These are phyloP conservation scores for Pseudachorutes palmiensis DNA, from an alignment of 1,140 invertebrate genomes.

Conservation along the genomic window DNA sequence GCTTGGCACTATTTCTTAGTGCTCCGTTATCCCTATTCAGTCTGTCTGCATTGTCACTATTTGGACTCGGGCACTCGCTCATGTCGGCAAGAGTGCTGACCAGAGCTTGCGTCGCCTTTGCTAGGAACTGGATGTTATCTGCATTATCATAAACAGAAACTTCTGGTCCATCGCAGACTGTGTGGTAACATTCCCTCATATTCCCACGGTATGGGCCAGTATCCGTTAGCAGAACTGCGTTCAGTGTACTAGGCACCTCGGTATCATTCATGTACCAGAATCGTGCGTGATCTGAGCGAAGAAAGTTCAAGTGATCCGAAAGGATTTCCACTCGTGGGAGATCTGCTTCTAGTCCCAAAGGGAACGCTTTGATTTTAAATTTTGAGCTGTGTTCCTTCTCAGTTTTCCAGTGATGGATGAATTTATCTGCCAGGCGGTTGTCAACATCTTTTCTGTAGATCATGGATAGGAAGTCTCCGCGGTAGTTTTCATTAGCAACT, in stretches of 20 bases:
- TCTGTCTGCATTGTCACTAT: too few species aligned
- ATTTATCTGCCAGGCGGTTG: constrained; percentile 36
- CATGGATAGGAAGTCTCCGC: constrained; percentile 44
- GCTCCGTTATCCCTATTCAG: too few species aligned
- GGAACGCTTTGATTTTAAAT: constrained; percentile 35
- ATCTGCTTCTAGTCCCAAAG: constrained; percentile 35
- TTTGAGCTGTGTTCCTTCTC: constrained; percentile 12
- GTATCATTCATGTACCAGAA: constrained; percentile 41
- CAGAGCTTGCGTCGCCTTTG: constrained; percentile 35
- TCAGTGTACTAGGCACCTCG: constrained; percentile 35
- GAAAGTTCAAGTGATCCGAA: constrained; percentile 38
- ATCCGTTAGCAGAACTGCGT: constrained; percentile 45
- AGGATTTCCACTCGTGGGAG: constrained; percentile 36
- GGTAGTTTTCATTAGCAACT: constrained; percentile 38
- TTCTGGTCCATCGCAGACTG: constrained; percentile 41
- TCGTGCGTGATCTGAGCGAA: constrained; percentile 39
- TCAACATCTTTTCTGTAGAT: constrained; percentile 41
- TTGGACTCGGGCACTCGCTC: constrained; percentile 28
- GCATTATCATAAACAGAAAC: constrained; percentile 30
- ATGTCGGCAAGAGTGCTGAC: constrained; percentile 33
- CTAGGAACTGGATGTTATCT: constrained; percentile 30
- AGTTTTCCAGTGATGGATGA: constrained; percentile 37
- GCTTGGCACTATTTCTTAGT: too few species aligned
- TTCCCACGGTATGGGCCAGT: constrained; percentile 45
- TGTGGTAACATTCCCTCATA: constrained; percentile 45